phyloP scores from a whole-genome alignment of 1,140 invertebrate species.

The Babylonia areolata region DNA sequence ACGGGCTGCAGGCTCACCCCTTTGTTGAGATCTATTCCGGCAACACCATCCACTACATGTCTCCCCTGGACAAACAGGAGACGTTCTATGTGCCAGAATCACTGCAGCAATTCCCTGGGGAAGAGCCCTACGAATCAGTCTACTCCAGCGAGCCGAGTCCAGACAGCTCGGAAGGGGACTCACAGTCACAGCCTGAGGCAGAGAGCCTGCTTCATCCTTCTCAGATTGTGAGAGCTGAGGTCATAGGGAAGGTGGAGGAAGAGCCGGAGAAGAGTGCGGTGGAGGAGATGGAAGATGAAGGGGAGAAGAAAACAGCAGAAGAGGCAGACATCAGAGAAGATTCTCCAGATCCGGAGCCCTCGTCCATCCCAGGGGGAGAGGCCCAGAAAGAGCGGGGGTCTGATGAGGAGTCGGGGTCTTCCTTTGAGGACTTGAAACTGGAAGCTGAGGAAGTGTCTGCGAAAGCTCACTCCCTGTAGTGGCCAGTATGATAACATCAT shows the following conservation, averaged over 20 bases:
- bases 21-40: slow-evolving; percentile 76
- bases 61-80: slow-evolving; percentile 76
- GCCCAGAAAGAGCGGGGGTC: not conserved
- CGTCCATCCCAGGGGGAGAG: not conserved
- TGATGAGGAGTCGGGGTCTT: slow-evolving; percentile 50
- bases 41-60: slow-evolving; percentile 73
- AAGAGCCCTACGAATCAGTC: not conserved
- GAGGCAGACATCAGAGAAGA: slow-evolving; percentile 12
- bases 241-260: not conserved
- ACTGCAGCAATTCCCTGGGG: not conserved
- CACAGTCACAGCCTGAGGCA: not conserved
- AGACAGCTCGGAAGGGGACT: not conserved
- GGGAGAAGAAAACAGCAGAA: slow-evolving; percentile 14
- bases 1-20: slow-evolving; percentile 76
- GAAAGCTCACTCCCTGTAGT: not conserved
- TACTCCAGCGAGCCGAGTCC: not conserved
- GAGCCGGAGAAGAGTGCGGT: not conserved
- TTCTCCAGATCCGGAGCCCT: not conserved
- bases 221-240: not conserved
- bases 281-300: not conserved
- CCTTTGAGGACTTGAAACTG: slow-evolving; percentile 55
- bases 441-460: slow-evolving; percentile 33
- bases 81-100: slow-evolving; percentile 77
- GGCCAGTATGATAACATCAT: not conserved
- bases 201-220: slow-evolving; percentile 5